These are phyloP conservation scores for Pyrgilauda ruficollis DNA, from an alignment of 2,113 vertebrate species.

Conservation along the genomic window DNA sequence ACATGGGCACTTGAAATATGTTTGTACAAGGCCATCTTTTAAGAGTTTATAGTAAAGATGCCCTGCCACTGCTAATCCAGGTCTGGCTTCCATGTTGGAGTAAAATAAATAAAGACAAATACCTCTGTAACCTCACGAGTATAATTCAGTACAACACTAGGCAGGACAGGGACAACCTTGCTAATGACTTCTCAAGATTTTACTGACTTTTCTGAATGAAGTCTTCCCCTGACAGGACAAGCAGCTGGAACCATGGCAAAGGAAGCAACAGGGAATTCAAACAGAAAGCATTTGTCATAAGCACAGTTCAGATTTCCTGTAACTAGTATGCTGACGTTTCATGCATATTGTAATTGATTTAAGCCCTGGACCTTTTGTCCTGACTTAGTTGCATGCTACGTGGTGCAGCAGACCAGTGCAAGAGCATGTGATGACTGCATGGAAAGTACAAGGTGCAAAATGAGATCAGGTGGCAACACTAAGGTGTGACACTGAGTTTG, in stretches of 20 bases:
- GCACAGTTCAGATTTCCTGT: not conserved
- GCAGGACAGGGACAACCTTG: not conserved
- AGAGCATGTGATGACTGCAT: rapidly evolving
- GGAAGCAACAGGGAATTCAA: not conserved
- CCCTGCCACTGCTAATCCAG: constrained; percentile 11
- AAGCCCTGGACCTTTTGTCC: not conserved
- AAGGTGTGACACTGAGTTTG: not conserved
- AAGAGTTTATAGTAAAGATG: not conserved
- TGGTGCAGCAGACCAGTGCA: not conserved
- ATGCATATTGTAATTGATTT: not conserved
- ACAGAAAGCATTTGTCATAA: not conserved
- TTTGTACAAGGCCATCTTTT: not conserved
- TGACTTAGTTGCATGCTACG: not conserved
- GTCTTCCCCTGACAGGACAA: not conserved
- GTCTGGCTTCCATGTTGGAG: not conserved
- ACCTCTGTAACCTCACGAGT: not conserved
- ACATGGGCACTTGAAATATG: not conserved
- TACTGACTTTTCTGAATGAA: constrained; percentile 3
- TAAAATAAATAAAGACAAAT: constrained; percentile 19
- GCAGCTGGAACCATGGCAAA: not conserved
- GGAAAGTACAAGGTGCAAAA: not conserved
- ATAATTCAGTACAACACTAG: not conserved
- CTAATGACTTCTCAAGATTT: not conserved
- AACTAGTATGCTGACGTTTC: not conserved
- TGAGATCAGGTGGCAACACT: not conserved